Evolutionary conservation across 2,113 vertebrate genomes (phyloP).

Genomic region (Hyaena hyaena): DNA sequence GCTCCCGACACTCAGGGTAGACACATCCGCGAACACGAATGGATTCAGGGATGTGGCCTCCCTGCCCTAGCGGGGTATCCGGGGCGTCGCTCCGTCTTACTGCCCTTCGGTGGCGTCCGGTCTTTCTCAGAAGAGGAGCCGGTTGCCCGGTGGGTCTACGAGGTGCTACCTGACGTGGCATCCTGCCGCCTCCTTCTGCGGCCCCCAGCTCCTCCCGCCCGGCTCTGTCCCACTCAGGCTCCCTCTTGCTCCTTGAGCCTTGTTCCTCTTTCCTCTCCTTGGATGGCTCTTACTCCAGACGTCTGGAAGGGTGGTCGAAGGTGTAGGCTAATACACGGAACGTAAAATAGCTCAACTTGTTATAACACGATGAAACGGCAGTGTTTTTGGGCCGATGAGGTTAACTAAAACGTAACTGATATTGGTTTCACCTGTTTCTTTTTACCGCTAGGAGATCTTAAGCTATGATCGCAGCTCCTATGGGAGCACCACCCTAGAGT

Average conservation of each 20-base stretch:
- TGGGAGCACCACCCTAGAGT: accelerated
- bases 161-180: no score
- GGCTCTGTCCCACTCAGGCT: neutral
- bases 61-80: neutral
- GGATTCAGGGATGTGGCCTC: neutral
- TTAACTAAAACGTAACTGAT: neutral
- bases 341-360: neutral
- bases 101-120: neutral
- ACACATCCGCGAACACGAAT: no score
- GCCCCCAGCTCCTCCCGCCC: neutral
- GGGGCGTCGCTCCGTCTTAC: neutral
- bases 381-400: neutral
- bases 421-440: neutral
- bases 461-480: neutral
- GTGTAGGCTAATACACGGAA: neutral
- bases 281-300: neutral
- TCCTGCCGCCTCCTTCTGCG: accelerated
- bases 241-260: neutral
- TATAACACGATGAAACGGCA: neutral
- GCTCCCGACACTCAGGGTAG: neutral
- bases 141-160: neutral
- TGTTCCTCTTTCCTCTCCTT: neutral
- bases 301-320: neutral
- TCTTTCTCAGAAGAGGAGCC: neutral
- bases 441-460: neutral